A percentile compares a stretch with the other conserved stretches of the same genome.
Evolutionary conservation across 2,888 invertebrate genomes (phyloP).

Genomic region (Podabrus alpinus): DNA sequence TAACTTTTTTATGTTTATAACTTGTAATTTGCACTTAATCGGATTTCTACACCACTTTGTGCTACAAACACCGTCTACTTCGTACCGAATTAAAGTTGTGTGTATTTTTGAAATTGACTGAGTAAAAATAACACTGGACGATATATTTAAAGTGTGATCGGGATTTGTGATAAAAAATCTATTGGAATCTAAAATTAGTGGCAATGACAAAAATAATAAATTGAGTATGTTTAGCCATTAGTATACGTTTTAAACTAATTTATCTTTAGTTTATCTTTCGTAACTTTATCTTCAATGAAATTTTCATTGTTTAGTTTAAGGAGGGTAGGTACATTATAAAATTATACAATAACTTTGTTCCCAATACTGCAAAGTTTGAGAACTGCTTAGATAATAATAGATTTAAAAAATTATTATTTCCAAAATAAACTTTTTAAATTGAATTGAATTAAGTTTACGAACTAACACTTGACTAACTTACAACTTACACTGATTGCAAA

Average conservation of each 20-base stretch:
- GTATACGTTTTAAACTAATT: not conserved
- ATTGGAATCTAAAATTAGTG: not conserved
- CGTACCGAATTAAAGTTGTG: not conserved
- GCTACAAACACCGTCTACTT: not conserved
- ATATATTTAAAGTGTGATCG: not conserved
- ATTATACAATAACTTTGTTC: not conserved
- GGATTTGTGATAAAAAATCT: not conserved
- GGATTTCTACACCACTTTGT: not conserved
- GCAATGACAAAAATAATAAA: too few relatives aligned
- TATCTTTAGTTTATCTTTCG: not conserved
- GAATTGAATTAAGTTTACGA: not conserved
- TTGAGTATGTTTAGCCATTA: not conserved
- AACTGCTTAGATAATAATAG: too few relatives aligned
- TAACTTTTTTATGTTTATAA: not conserved
- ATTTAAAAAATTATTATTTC: not conserved
- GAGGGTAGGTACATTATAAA: not conserved
- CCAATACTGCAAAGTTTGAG: not conserved
- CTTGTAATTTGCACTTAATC: not conserved
- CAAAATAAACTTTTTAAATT: not conserved
- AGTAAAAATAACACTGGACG: not conserved
- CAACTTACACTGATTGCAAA: constrained; percentile 49
- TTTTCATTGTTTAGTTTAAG: not conserved
- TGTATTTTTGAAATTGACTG: not conserved
- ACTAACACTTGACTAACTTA: not conserved
- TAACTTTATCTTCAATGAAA: not conserved